These are phyloP conservation scores for Microcebus griseorufus DNA, from an alignment of 2,113 vertebrate genomes.

Conservation along the genomic window DNA sequence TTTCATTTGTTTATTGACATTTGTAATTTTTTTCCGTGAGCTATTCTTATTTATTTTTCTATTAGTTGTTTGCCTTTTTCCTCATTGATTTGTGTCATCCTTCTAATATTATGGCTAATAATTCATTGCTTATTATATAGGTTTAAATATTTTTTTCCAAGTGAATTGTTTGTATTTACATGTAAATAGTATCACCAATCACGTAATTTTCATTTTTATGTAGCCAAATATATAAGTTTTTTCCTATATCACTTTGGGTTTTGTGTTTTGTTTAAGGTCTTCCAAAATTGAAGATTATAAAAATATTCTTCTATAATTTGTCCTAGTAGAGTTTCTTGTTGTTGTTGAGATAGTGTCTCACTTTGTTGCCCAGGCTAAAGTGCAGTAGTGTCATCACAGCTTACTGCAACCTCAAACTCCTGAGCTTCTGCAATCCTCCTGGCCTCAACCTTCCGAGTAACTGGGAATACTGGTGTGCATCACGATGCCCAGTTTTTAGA, in stretches of 20 bases:
- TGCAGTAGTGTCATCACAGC: no score
- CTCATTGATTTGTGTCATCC: background rate
- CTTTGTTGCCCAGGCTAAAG: no score
- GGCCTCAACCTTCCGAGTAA: no score
- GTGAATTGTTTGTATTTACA: slow-evolving; percentile 30
- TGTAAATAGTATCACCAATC: background rate
- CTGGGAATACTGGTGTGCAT: no score
- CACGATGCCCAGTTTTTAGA: no score
- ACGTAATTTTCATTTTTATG: slow-evolving; percentile 25
- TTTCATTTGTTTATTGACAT: background rate
- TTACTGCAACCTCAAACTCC: no score
- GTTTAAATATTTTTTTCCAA: slow-evolving; percentile 33
- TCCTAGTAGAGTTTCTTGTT: background rate
- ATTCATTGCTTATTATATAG: background rate
- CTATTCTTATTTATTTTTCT: background rate
- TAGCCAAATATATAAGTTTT: background rate
- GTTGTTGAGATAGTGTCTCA: no score
- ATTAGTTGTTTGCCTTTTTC: background rate
- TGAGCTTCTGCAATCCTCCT: no score
- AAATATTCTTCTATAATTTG: slow-evolving; percentile 24
- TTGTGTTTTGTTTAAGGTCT: background rate
- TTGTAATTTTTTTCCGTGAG: slow-evolving; percentile 30
- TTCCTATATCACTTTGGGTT: background rate
- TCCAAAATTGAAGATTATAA: slow-evolving; percentile 6
- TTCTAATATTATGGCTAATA: background rate